phyloP scores from a whole-genome alignment of 2,113 vertebrate species.

The Daphoenositta chrysoptera region DNA sequence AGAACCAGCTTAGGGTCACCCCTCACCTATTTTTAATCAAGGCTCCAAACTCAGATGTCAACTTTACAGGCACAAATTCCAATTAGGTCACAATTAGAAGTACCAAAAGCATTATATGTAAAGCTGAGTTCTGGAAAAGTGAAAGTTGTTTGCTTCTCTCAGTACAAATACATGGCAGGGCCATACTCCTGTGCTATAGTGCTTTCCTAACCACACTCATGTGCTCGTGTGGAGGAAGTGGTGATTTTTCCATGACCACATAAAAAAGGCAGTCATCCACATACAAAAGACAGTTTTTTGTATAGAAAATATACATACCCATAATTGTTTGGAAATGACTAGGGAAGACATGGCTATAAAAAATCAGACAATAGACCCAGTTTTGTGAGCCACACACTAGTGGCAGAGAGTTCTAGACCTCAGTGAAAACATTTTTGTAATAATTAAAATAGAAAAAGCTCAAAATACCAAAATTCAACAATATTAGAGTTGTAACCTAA shows the following conservation, averaged over 20 bases:
- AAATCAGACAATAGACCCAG: neutral
- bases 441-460: neutral
- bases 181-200: neutral
- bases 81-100: neutral
- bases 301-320: neutral
- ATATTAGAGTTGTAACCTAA: neutral
- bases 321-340: neutral
- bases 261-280: neutral
- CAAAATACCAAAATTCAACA: neutral
- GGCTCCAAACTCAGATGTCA: neutral
- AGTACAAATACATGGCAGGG: accelerated
- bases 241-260: neutral
- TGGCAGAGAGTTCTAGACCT: neutral
- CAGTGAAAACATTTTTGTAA: neutral
- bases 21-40: neutral
- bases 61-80: neutral
- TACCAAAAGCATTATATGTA: neutral
- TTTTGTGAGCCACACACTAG: neutral
- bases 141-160: neutral
- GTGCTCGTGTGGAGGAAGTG: accelerated
- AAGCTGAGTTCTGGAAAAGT: neutral
- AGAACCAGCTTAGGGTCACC: neutral
- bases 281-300: neutral
- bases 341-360: neutral
- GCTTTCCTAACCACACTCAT: neutral